Evolutionary conservation across 1,140 invertebrate species (phyloP), one percentile per base, ranked within the genome.

Genomic region (Ceratoteleas bidentatus): DNA sequence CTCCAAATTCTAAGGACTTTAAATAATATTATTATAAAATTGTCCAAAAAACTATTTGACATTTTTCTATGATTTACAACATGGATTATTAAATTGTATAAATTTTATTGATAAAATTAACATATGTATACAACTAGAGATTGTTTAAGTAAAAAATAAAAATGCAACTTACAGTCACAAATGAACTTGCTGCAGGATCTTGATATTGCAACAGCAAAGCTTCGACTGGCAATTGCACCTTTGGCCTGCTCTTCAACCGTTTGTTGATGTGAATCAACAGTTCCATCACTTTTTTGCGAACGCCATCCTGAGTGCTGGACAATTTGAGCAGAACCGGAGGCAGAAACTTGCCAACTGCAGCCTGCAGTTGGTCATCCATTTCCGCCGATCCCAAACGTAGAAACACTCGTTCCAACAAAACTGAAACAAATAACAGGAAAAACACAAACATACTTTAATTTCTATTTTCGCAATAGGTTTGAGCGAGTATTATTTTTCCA

Each of bases 201-300:
- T 94, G 93, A 91, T 98, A 98, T 73, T 97, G 95, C 47, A 94
- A 91, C 10, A 99, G 88, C 3, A 99, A 91, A 11, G 94, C 94
- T 83, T 97, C 95, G n/a, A 99, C 95, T 3, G 97, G 97, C 24
- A 98, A 91, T 88, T 97, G 96, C 1, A 99, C 95, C 86, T 94
- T 93, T 6, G 95, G 94, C 49, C 97, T 92, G 81, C 95, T 97
- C 88, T 97, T 98, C 14, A 98, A 92, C 68, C 97, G 92, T 87
- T 96, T 96, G 88, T 98, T 98, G 24, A 99, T 95, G 89, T 99
- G 98, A 60, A 97, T 95, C 15, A 98, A 89, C n/a, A 98, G 91
- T 89, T 98, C 97, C 95, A 98, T 97, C 7, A 98, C 96, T 94
- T 97, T 97, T 86, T 95, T 96, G 47, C 96, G 92, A 10, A 98